A percentile compares a stretch with the other conserved stretches of the same genome.
Evolutionary conservation across 2,888 invertebrate species (phyloP).

Genomic region (Limnephilus lunatus): DNA sequence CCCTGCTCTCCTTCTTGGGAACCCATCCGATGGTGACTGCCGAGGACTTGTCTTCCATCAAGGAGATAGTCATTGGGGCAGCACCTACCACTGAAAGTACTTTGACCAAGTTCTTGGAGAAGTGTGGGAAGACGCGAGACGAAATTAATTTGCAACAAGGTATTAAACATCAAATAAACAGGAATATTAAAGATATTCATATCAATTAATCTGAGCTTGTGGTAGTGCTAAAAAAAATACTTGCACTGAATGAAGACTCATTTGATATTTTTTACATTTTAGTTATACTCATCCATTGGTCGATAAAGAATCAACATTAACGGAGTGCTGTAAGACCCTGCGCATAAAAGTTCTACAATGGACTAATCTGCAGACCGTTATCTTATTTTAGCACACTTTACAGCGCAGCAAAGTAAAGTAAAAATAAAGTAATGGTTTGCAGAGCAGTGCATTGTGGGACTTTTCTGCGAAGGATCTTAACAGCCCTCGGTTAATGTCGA

Average conservation of each 20-base stretch:
- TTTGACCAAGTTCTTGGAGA: conserved; percentile 80
- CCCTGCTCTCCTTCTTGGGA: conserved; percentile 85
- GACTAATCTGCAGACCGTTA: too few relatives aligned
- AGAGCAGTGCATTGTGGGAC: too few relatives aligned
- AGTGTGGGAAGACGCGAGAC: conserved; percentile 76
- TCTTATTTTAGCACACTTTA: too few relatives aligned
- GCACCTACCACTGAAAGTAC: conserved; percentile 84
- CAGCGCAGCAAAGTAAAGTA: too few relatives aligned
- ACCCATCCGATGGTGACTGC: conserved; percentile 83
- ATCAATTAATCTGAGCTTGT: background rate
- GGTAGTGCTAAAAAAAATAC: background rate
- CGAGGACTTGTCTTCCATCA: conserved; percentile 81
- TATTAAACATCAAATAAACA: background rate
- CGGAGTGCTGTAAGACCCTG: too few relatives aligned
- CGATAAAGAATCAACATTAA: too few relatives aligned
- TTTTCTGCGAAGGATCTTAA: too few relatives aligned
- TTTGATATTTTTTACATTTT: too few relatives aligned
- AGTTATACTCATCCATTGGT: too few relatives aligned
- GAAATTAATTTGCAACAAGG: conserved; percentile 75
- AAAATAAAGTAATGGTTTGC: too few relatives aligned
- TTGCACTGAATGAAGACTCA: background rate
- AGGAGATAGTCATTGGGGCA: conserved; percentile 83
- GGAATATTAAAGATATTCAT: background rate
- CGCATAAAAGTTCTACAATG: too few relatives aligned
- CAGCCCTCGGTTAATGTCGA: too few relatives aligned